These are phyloP conservation scores for Troilus luridus DNA, from an alignment of 2,888 invertebrate species.

Conservation along the genomic window DNA sequence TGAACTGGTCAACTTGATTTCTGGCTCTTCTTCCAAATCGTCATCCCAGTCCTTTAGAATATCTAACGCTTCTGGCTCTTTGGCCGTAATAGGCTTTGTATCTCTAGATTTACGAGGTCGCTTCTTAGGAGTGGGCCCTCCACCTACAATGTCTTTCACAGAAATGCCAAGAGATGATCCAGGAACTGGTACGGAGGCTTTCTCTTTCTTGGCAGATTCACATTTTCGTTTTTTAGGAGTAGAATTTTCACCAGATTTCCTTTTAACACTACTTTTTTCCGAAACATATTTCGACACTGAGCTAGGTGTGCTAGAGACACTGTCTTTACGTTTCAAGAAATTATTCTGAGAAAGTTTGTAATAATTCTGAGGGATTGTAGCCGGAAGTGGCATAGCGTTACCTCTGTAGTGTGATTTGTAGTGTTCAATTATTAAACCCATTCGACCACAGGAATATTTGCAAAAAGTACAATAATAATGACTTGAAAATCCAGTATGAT, in stretches of 20 bases:
- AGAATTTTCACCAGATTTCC: constrained; percentile 22
- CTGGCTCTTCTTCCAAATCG: constrained; percentile 71
- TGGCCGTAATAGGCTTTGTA: constrained; percentile 74
- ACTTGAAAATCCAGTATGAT: not conserved
- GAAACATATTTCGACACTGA: not conserved
- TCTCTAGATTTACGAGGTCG: constrained; percentile 61
- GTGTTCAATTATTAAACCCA: not conserved
- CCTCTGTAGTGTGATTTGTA: constrained; percentile 24
- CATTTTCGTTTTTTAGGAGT: constrained; percentile 65
- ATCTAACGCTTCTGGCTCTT: constrained; percentile 71
- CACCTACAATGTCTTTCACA: constrained; percentile 35
- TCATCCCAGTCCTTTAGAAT: constrained; percentile 86
- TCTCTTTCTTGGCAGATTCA: constrained; percentile 62
- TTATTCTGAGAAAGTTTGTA: not conserved
- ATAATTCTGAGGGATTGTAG: constrained; percentile 14
- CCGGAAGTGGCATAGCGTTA: not conserved
- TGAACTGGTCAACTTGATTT: not conserved
- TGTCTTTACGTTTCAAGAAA: constrained; percentile 2
- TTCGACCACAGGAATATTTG: not conserved
- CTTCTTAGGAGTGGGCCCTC: constrained; percentile 44
- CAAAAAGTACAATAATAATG: not conserved
- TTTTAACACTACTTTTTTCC: constrained; percentile 4
- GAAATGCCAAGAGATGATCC: not conserved
- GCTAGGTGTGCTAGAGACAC: constrained; percentile 1
- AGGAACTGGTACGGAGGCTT: not conserved